Evolutionary conservation across 2,888 invertebrate species (phyloP).

Genomic region (Asteroscopus sphinx): DNA sequence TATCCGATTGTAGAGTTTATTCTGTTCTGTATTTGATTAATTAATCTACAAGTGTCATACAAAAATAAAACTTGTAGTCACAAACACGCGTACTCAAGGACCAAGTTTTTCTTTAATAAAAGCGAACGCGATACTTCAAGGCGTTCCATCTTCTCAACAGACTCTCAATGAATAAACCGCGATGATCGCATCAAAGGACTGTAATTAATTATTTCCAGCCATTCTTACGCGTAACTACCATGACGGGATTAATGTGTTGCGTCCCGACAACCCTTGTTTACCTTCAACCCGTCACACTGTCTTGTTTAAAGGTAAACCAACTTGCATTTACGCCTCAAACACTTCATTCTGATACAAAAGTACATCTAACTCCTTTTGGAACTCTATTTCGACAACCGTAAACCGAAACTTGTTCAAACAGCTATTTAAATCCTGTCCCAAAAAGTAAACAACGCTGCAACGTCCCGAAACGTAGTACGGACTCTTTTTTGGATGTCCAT

Average conservation of each 20-base stretch:
- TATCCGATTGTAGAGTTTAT: constrained; percentile 10
- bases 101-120: constrained; percentile 26
- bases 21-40: constrained; percentile 13
- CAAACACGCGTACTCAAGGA: constrained; percentile 13
- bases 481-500: constrained; percentile 67
- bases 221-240: constrained; percentile 41
- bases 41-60: constrained; percentile 26
- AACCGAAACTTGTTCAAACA: constrained; percentile 50
- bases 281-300: constrained; percentile 54
- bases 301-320: constrained; percentile 49
- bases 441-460: constrained; percentile 66
- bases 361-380: neutral
- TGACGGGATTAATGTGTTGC: constrained; percentile 59
- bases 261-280: constrained; percentile 59
- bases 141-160: constrained; percentile 24
- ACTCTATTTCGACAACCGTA: constrained; percentile 29
- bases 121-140: constrained; percentile 21
- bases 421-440: constrained; percentile 67
- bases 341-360: constrained; percentile 18
- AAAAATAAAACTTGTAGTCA: constrained; percentile 12
- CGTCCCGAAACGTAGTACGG: constrained; percentile 59
- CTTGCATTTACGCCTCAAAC: constrained; percentile 20
- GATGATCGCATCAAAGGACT: constrained; percentile 44
- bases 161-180: constrained; percentile 38
- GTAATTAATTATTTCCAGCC: constrained; percentile 44